Evolutionary conservation across 2,797 vertebrate species (phyloP), one percentile per base, ranked within the genome.

Genomic region (Coregonus sp.): DNA sequence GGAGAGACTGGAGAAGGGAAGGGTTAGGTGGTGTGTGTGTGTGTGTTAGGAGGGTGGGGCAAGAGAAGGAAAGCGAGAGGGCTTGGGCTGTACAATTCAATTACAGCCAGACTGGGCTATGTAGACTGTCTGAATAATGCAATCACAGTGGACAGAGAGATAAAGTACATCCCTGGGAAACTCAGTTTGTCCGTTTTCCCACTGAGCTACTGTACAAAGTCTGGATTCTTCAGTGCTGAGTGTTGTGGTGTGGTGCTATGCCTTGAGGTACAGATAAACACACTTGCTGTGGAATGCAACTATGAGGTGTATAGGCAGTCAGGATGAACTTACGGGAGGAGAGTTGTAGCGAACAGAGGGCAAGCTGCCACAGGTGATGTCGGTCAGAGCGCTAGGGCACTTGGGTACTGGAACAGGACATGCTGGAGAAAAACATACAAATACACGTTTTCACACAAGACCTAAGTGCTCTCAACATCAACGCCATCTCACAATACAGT

Each of bases 341-440:
- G 97, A 99, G 88, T 95, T 96, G 90, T 97, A 99, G 61, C 95
- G 96, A 81, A 96, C 96, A 11, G 96, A 95, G 0, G 97, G 96
- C 31, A 97, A 98, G 88, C 95, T 96, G 74, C 96, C 93, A 78
- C 95, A 98, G 84, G 97, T 95, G 85, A 95, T 96, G 90, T 97
- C 96, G 0, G 94, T 93, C 79, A 93, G 94, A 1, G 95, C 92
- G 70, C 93, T 94, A 47, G 96, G 90, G 2, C 94, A 90, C 0
- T 91, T 93, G 74, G 97, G 98, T 5, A 99, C 97, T 1, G 97
- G 97, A 78, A 99, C 96, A 0, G 97, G 97, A 86, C 96, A 98
- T 2, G 98, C 98, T 99, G 83, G 12, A 80, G 78, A 73, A 73
- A 91, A 99, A 98, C 93, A 98, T 95, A 92, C 98, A 94, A 20